Evolutionary conservation across 2,888 invertebrate species (phyloP).

Genomic region (Nephrocerus scutellatus): DNA sequence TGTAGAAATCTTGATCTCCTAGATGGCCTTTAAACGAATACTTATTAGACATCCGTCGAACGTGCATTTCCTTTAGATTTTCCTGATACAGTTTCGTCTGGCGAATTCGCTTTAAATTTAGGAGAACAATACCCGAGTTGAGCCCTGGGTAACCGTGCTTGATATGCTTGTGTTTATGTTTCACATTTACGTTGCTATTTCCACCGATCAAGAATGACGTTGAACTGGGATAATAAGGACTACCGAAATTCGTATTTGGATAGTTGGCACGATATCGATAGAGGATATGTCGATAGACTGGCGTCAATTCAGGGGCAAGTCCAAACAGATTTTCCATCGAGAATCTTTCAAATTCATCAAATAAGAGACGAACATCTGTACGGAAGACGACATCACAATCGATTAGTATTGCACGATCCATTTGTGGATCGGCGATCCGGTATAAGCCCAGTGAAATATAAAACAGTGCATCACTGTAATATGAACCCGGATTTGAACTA

Average conservation of each 20-base stretch:
- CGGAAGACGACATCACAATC: slow-evolving; percentile 73
- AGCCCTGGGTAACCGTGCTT: slow-evolving; percentile 63
- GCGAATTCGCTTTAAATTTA: slow-evolving; percentile 61
- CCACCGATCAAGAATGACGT: slow-evolving; percentile 14
- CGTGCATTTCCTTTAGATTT: slow-evolving; percentile 51
- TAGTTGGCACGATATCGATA: slow-evolving; percentile 59
- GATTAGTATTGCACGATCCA: slow-evolving; percentile 60
- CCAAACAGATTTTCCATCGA: slow-evolving; percentile 60
- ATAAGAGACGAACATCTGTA: slow-evolving; percentile 59
- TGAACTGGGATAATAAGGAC: slow-evolving; percentile 39
- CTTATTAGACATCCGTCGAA: slow-evolving; percentile 53
- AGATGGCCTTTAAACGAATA: slow-evolving; percentile 66
- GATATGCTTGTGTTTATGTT: slow-evolving; percentile 28
- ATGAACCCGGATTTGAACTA: slow-evolving; percentile 59
- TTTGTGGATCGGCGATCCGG: slow-evolving; percentile 56
- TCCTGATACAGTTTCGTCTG: slow-evolving; percentile 55
- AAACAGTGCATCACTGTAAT: slow-evolving; percentile 72
- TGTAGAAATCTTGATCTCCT: slow-evolving; percentile 78
- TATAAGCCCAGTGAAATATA: slow-evolving; percentile 69
- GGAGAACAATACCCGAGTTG: slow-evolving; percentile 71
- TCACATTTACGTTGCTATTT: slow-evolving; percentile 17
- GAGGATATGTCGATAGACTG: slow-evolving; percentile 70
- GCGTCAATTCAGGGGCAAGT: slow-evolving; percentile 65
- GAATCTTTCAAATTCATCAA: slow-evolving; percentile 61
- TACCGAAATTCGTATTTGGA: slow-evolving; percentile 57